Percentiles rank a stretch among this genome's conserved stretches.
Evolutionary conservation across 2,113 vertebrate species (phyloP).

Genomic region (Macquaria australasica): DNA sequence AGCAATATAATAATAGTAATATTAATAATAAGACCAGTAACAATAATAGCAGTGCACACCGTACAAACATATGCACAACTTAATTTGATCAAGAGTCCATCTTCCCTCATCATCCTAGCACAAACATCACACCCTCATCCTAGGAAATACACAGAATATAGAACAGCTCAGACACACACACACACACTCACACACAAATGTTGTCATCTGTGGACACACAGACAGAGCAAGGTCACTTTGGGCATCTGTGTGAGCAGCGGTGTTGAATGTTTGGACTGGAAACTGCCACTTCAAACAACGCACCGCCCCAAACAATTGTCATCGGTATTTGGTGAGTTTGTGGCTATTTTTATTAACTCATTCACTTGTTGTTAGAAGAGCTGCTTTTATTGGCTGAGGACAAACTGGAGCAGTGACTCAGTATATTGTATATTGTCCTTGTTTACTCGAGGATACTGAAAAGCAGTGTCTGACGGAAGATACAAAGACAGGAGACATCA

Average conservation of each 20-base stretch:
- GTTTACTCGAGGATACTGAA: conserved; percentile 31
- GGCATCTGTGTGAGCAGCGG: conserved; percentile 66
- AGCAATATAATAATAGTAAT: no score
- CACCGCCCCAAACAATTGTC: conserved; percentile 44
- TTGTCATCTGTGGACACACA: conserved; percentile 29
- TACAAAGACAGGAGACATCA: not conserved
- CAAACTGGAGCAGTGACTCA: conserved; percentile 44
- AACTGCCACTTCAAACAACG: conserved; percentile 69
- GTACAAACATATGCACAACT: not conserved
- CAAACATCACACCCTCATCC: conserved; percentile 6
- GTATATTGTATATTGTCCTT: not conserved
- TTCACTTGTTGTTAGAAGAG: conserved; percentile 42
- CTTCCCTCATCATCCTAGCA: conserved; percentile 4
- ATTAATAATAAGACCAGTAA: no score
- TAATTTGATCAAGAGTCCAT: conserved; percentile 1
- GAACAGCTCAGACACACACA: not conserved
- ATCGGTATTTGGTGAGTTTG: conserved; percentile 39
- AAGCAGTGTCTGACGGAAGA: conserved; percentile 11
- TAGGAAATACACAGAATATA: not conserved
- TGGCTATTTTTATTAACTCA: conserved; percentile 37
- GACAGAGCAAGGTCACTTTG: conserved; percentile 67
- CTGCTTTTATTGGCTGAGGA: conserved; percentile 45
- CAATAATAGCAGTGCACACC: not conserved
- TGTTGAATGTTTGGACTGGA: conserved; percentile 66
- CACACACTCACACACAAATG: conserved; percentile 31